phyloP scores from a whole-genome alignment of 30 jellyfish, hydroid and myxozoan species.

The Aurelia sp. region DNA sequence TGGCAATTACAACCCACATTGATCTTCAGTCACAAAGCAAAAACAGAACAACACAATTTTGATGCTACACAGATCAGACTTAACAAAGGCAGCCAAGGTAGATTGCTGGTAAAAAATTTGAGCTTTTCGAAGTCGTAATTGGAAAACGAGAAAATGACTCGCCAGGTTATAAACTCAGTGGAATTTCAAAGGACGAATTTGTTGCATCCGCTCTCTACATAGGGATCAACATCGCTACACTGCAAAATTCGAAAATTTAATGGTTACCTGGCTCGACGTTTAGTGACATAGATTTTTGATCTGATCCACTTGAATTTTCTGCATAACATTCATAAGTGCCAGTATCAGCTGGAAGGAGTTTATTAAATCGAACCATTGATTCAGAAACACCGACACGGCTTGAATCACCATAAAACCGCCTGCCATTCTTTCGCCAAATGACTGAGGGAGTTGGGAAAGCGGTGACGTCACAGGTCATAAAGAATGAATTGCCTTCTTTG shows the following conservation, averaged over 20 bases:
- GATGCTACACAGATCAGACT: too few species aligned
- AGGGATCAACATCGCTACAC: neutral
- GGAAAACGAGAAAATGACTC: neutral
- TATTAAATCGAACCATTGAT: conserved; percentile 26
- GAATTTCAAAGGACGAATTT: too few species aligned
- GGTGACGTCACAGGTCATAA: conserved; percentile 64
- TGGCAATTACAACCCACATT: too few species aligned
- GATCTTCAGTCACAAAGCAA: too few species aligned
- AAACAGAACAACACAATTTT: too few species aligned
- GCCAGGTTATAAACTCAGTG: too few species aligned
- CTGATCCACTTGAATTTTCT: conserved; percentile 52
- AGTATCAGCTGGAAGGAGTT: conserved; percentile 57
- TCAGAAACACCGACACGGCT: conserved; percentile 52
- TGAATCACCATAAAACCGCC: conserved; percentile 44
- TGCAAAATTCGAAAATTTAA: neutral
- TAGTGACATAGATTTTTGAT: conserved; percentile 16
- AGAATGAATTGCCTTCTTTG: conserved; percentile 62
- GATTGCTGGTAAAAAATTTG: too few species aligned
- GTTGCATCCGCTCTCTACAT: neutral
- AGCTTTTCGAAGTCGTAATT: too few species aligned
- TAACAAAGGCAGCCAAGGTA: too few species aligned
- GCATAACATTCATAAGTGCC: conserved; percentile 70
- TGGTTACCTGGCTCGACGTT: conserved; percentile 53
- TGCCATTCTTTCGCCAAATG: conserved; percentile 60
- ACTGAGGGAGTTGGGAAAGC: conserved; percentile 53